These are phyloP conservation scores for Onychostoma macrolepis DNA, from an alignment of 2,113 vertebrate genomes.

Conservation along the genomic window DNA sequence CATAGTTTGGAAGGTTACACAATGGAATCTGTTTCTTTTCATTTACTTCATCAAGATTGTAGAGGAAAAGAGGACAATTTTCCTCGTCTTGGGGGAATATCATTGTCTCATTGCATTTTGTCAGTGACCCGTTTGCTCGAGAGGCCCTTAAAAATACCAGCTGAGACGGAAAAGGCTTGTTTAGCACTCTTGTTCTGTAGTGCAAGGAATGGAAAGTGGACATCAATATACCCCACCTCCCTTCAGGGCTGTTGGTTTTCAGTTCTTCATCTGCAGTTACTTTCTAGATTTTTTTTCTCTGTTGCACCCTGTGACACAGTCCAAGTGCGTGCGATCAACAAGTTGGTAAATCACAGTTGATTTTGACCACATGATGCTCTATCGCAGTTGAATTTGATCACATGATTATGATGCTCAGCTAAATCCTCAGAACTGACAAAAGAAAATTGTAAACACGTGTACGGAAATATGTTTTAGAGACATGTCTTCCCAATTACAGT, in stretches of 20 bases:
- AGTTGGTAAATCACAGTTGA: slow-evolving; percentile 22
- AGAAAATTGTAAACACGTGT: slow-evolving; percentile 68
- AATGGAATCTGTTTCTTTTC: slow-evolving; percentile 73
- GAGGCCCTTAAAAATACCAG: slow-evolving; percentile 2
- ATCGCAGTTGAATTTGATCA: slow-evolving; percentile 26
- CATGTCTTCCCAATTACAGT: slow-evolving; percentile 14
- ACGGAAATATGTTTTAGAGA: slow-evolving; percentile 14
- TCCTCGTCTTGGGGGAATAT: slow-evolving; percentile 34
- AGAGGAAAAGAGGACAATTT: slow-evolving; percentile 40
- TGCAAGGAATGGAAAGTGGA: slow-evolving; percentile 24
- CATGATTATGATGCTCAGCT: slow-evolving; percentile 53
- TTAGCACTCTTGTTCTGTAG: slow-evolving; percentile 13
- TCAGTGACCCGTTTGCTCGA: slow-evolving; percentile 44
- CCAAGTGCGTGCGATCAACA: slow-evolving; percentile 34
- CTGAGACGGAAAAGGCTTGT: neutral
- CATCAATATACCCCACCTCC: neutral
- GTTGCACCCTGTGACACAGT: slow-evolving; percentile 28
- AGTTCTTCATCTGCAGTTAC: slow-evolving; percentile 36
- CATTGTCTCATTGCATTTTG: slow-evolving; percentile 56
- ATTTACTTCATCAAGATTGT: slow-evolving; percentile 58
- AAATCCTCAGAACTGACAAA: slow-evolving; percentile 61
- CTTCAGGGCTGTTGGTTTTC: slow-evolving; percentile 15
- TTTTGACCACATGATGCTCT: slow-evolving; percentile 3
- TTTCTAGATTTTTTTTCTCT: slow-evolving; percentile 8
- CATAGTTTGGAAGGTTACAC: slow-evolving; percentile 65